Evolutionary conservation across 1,140 invertebrate species (phyloP).

Genomic region (Xylocopa sonorina): DNA sequence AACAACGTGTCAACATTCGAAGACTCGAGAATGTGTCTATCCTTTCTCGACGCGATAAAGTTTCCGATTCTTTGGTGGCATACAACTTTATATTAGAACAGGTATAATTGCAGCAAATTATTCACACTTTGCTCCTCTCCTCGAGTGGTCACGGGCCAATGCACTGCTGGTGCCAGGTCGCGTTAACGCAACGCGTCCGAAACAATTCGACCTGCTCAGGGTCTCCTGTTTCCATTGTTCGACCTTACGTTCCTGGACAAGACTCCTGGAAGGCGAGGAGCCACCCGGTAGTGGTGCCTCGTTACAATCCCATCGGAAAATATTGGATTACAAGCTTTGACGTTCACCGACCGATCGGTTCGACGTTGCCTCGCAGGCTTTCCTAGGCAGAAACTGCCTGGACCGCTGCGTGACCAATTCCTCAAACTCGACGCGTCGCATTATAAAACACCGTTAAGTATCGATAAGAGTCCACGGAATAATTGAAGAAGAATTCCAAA

Average conservation of each 20-base stretch:
- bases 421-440: background rate
- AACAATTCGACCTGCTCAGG: constrained; percentile 55
- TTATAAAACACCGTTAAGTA: background rate
- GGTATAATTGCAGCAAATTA: too few species aligned
- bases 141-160: background rate
- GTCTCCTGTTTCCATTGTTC: constrained; percentile 65
- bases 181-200: constrained; percentile 49
- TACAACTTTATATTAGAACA: too few species aligned
- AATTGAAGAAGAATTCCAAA: too few species aligned
- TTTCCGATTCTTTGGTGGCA: too few species aligned
- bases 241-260: constrained; percentile 30
- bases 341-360: constrained; percentile 41
- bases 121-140: constrained; percentile 5
- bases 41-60: too few species aligned
- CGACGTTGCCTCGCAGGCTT: background rate
- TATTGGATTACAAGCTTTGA: constrained; percentile 66
- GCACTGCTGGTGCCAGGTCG: constrained; percentile 29
- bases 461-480: background rate
- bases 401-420: background rate
- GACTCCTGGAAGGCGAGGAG: constrained; percentile 32
- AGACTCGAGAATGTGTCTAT: too few species aligned
- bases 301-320: constrained; percentile 60
- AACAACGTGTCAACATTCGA: background rate
- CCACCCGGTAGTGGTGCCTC: constrained; percentile 48
- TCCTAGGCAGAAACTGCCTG: constrained; percentile 5